A percentile compares a stretch with the other conserved stretches of the same genome.
phyloP scores from a whole-genome alignment of 2,888 invertebrate species.

The Acanthosoma haemorrhoidale region DNA sequence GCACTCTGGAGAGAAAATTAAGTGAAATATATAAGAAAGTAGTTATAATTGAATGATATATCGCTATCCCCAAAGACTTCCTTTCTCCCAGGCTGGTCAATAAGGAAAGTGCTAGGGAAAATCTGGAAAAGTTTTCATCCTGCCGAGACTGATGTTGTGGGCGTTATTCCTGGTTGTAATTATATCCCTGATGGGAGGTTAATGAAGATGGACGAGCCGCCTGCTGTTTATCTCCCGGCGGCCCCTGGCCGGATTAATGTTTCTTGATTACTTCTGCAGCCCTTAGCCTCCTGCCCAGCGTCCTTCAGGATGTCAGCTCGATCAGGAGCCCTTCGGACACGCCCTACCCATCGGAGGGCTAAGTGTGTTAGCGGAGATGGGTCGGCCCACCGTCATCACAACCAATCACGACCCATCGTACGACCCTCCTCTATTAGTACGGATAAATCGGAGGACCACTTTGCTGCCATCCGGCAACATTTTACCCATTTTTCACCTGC shows the following conservation, averaged over 20 bases:
- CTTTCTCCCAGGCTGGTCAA: too few species aligned
- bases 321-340: not conserved
- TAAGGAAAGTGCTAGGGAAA: too few species aligned
- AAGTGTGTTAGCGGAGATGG: not conserved
- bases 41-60: too few species aligned
- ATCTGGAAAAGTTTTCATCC: conserved; percentile 2
- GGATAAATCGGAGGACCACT: too few species aligned
- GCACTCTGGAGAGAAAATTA: too few species aligned
- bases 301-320: conserved; percentile 1
- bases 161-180: conserved; percentile 18
- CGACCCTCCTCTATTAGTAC: not conserved
- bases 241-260: conserved; percentile 13
- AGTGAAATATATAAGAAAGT: too few species aligned
- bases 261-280: conserved; percentile 10
- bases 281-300: too few species aligned
- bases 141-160: too few species aligned
- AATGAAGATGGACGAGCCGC: conserved; percentile 20
- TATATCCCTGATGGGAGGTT: conserved; percentile 26
- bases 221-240: conserved; percentile 10
- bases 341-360: not conserved
- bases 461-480: too few species aligned
- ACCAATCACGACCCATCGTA: not conserved
- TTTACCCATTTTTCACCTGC: too few species aligned
- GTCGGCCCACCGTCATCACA: not conserved
- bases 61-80: too few species aligned